Evolutionary conservation across 2,888 invertebrate species (phyloP), one percentile per base, ranked within the genome.

Genomic region (Sialis lutaria): DNA sequence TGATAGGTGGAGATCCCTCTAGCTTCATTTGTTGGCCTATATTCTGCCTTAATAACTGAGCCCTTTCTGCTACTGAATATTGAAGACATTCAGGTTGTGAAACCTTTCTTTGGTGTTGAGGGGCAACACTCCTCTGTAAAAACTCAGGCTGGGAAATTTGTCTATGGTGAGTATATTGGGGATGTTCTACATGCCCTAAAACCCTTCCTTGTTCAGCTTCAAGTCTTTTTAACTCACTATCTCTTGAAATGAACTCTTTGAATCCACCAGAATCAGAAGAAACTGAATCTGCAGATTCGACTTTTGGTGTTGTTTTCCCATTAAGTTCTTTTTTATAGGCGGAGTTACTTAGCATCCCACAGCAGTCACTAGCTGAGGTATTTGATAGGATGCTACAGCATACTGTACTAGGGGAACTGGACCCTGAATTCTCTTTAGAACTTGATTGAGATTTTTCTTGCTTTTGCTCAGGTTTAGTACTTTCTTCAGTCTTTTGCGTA

Each of bases 221-320:
- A 6, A 47, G n/a, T 6, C 47, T 33, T 35, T 47, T 47, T 30
- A 47, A 8, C 12, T 47, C 47, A 22, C 31, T 33, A 45, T 64
- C 62, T 40, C 62, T 51, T 46, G 64, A 64, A 32, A 65, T 53
- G 51, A 66, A 67, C 52, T 67, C 67, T 50, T 67, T 66, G 53
- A 67, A 67, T 4, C 67, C 67, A 5, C 67, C 67, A 0, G 67
- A 67, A 53, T 66, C 65, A 4, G 67, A 67, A 4, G 65, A 65
- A 49, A 64, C 65, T 4, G 65, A 66, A 53, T 67, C 67, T 31
- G 65, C 52, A 2, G 65, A 66, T 50, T 65, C 65, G 42, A 64
- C 58, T 57, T 66, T 65, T 4, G 60, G 58, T 53, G 64, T 58
- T 4, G 55, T 53, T 54, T 61, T 64, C 40, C 56, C 56, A 33